Evolutionary conservation across 2,113 vertebrate genomes (phyloP), one percentile per base, ranked within the genome.

Genomic region (Gobiocypris rarus): DNA sequence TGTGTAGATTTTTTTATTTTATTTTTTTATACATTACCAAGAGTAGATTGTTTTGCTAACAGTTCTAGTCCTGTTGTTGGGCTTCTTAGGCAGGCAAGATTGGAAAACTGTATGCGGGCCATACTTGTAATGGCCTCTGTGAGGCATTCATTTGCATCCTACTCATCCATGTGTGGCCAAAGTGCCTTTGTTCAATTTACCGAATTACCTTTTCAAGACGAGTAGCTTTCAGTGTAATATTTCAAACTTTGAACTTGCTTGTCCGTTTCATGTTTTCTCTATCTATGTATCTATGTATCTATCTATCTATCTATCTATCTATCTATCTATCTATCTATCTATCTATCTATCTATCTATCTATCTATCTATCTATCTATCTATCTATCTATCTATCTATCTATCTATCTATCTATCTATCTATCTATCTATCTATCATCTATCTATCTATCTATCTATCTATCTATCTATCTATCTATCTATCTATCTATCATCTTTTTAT

Each of bases 141-240:
- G 43, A 28, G 59, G 6, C 59, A 65, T 41, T 76, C 48, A 81
- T 73, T 67, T 54, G 52, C 79, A 67, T 81, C 24, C 13, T 28
- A 67, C 6, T 81, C 79, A 85, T 69, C 15, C 22, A 59, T 43
- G 54, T 77, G 31, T 59, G 34, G 34, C 34, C 54, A 59, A 59
- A 77, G 34, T 41, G 31, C 61, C 58, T 82, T 75, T 82, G 48
- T 75, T 75, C 71, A 75, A 61, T 82, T 63, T 41, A 75, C 45
- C 13, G 19, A 56, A 85, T 82, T 41, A 56, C 80, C n/a, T 70
- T 70, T 82, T 69, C 50, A 56, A 41, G 48, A 56, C 69, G 65
- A 71, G 67, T 41, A 50, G 31, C 31, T 54, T 41, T 56, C 80
- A 69, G 48, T 43, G 11, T 13, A 58, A 14, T 24, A 52, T 31